Conservation (phyloP, 2,113 vertebrate species). For the Manacus vitellinus region DNA sequence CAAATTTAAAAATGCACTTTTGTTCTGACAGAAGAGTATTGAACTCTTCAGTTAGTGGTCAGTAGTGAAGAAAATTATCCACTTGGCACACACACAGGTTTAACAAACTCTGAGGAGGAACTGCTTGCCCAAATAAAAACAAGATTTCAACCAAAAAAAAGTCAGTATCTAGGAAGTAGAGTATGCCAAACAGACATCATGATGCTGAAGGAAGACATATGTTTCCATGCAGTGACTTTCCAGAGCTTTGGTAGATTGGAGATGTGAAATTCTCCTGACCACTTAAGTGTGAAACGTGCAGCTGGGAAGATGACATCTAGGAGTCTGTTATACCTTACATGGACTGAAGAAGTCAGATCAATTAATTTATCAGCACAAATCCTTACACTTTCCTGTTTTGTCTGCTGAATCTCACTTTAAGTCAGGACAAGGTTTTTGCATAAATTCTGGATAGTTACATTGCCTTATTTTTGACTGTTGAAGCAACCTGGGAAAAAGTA, state of each 20-base stretch:
- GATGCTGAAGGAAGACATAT: background rate
- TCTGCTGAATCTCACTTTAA: background rate
- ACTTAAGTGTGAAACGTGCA: background rate
- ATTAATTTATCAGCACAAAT: background rate
- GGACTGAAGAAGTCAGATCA: background rate
- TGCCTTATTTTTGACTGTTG: background rate
- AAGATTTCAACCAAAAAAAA: background rate
- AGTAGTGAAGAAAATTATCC: background rate
- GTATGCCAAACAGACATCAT: background rate
- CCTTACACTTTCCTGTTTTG: background rate
- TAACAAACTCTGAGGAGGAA: background rate
- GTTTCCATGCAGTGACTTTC: background rate
- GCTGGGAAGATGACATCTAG: background rate
- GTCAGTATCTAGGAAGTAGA: background rate
- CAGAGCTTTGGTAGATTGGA: background rate
- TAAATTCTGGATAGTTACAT: background rate
- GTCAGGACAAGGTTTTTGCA: background rate
- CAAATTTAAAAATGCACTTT: background rate
- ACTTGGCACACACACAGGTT: background rate
- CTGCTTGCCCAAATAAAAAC: background rate
- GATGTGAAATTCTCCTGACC: background rate
- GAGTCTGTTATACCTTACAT: background rate
- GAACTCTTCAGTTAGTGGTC: background rate
- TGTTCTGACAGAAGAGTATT: background rate
- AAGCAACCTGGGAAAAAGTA: background rate